Conservation (phyloP, 2,113 vertebrate species). For the Myotis brandtii region DNA sequence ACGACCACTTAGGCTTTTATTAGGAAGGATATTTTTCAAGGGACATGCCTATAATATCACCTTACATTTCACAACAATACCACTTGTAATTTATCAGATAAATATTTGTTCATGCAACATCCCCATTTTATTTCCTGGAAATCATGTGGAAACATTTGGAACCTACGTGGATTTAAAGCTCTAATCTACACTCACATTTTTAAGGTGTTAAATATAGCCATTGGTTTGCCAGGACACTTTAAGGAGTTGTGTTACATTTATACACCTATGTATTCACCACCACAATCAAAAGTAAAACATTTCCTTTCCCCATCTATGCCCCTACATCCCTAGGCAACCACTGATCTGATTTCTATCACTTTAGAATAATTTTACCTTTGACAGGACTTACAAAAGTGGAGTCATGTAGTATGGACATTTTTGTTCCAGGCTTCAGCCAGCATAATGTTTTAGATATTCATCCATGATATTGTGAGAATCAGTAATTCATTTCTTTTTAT, state of each 20-base stretch:
- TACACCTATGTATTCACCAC: background rate
- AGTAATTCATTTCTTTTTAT: background rate
- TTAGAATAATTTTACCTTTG: background rate
- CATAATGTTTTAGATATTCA: background rate
- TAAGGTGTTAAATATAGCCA: background rate
- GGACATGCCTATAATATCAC: background rate
- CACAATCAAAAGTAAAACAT: background rate
- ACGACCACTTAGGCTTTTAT: no score
- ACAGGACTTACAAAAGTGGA: background rate
- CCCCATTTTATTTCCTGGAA: background rate
- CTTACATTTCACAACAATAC: background rate
- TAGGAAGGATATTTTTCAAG: background rate
- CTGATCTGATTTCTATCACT: background rate
- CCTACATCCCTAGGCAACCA: background rate
- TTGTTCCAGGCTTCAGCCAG: background rate
- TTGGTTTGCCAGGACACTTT: background rate
- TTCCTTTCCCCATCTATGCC: background rate
- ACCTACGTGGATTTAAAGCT: background rate
- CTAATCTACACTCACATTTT: background rate
- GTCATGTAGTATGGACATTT: background rate
- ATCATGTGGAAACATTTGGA: background rate
- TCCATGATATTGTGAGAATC: background rate
- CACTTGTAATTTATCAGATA: background rate
- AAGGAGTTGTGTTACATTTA: background rate
- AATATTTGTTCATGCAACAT: background rate